Evolutionary conservation across 2,113 vertebrate species (phyloP), one percentile per base, ranked within the genome.

Genomic region (Paratilapia polleni): DNA sequence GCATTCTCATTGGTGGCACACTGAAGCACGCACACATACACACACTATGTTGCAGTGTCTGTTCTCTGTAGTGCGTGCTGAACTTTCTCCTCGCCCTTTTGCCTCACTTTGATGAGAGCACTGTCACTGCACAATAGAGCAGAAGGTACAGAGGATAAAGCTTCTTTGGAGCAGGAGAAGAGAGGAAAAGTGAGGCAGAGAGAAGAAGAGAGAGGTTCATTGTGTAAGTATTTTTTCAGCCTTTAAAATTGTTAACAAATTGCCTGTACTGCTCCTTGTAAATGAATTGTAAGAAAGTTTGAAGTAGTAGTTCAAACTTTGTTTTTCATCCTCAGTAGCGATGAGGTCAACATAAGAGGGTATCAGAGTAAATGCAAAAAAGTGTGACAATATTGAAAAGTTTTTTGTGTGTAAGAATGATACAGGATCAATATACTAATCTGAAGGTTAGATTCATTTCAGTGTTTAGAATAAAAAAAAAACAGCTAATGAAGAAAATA

Each of bases 61-160:
- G 49, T 68, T 91, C 81, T 85, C 87, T 88, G 82, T 61, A 63
- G 22, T 76, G 64, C 31, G 43, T 38, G 63, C 80, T 74, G 83
- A 89, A 83, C 73, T 80, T 86, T 82, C 80, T 86, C 38, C 77
- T 78, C 57, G 59, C 80, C 88, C 82, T 87, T 87, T 91, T 83
- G 85, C 83, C 91, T 90, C 82, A 83, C 91, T 93, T 92, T 94
- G 89, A 94, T 93, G 91, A 94, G 88, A 80, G 77, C 83, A 85
- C 78, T 36, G 57, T 78, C 59, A 26, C 63, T n/a, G 60, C 89
- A 91, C 91, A 93, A 91, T 93, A 57, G 83, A 91, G 83, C 91
- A 89, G 86, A 85, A 82, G 88, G 90, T 58, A 82, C 62, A 52
- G 76, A 87, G 91, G 89, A 93, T 90, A 89, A 90, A 79, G 88